phyloP scores from a whole-genome alignment of 1,140 invertebrate genomes.

The Phenacoccus solenopsis region DNA sequence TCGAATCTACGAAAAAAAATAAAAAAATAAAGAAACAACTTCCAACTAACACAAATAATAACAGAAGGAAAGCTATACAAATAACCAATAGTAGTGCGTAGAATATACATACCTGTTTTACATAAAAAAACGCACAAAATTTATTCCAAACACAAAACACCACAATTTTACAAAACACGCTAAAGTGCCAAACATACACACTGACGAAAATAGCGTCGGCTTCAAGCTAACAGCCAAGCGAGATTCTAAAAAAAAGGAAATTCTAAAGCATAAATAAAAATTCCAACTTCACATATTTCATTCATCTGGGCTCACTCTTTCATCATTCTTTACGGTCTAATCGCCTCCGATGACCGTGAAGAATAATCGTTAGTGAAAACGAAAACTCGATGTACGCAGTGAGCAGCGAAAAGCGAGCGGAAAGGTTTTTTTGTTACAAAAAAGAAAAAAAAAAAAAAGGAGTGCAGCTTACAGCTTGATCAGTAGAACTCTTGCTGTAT shows the following conservation, averaged over 20 bases:
- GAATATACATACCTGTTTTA: neutral
- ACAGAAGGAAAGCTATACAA: neutral
- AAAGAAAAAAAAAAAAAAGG: slow-evolving; percentile 33
- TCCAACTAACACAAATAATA: too few species aligned
- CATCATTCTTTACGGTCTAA: neutral
- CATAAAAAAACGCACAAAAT: neutral
- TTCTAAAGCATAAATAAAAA: too few species aligned
- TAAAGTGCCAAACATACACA: neutral
- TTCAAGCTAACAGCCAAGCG: neutral
- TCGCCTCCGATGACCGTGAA: neutral
- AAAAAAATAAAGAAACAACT: neutral
- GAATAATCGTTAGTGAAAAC: neutral
- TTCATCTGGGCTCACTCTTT: neutral
- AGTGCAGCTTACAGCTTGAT: slow-evolving; percentile 91
- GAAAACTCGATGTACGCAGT: neutral
- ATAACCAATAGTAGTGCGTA: neutral
- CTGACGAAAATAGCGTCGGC: neutral
- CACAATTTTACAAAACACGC: neutral
- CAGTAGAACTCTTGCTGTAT: slow-evolving; percentile 98
- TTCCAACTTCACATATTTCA: too few species aligned
- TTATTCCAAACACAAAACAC: neutral
- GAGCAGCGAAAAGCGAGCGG: slow-evolving; percentile 22
- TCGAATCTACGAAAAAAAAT: neutral
- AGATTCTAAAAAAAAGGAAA: neutral
- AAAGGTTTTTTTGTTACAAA: slow-evolving; percentile 16